Evolutionary conservation across 2,888 invertebrate genomes (phyloP).

Genomic region (Amitus sp.): DNA sequence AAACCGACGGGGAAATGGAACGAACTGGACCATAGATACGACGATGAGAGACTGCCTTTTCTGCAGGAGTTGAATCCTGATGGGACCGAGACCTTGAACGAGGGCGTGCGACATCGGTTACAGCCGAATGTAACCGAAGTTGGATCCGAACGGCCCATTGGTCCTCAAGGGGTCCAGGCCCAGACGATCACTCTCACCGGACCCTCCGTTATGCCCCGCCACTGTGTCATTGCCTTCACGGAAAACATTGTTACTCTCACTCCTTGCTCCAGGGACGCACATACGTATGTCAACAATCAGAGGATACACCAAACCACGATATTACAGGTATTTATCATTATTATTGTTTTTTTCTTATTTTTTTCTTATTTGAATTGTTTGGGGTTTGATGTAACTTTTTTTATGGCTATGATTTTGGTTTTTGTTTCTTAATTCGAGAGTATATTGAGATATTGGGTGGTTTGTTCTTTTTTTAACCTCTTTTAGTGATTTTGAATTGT

Average conservation of each 20-base stretch:
- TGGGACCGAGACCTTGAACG: constrained; percentile 67
- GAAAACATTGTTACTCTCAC: constrained; percentile 94
- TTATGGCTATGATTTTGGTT: too few relatives aligned
- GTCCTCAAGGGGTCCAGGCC: constrained; percentile 63
- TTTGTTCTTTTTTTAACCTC: too few relatives aligned
- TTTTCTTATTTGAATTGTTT: too few relatives aligned
- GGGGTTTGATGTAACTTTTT: too few relatives aligned
- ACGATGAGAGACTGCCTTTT: constrained; percentile 71
- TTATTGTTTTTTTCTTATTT: neutral
- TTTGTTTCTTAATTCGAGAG: too few relatives aligned
- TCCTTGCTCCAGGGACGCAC: constrained; percentile 91
- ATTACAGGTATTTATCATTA: constrained; percentile 73
- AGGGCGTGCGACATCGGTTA: constrained; percentile 67
- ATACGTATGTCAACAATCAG: constrained; percentile 94
- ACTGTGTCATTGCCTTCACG: constrained; percentile 92
- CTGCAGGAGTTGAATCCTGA: constrained; percentile 87
- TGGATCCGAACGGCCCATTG: constrained; percentile 81
- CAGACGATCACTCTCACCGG: constrained; percentile 81
- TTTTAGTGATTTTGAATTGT: too few relatives aligned
- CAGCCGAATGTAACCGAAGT: constrained; percentile 76
- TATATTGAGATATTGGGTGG: too few relatives aligned
- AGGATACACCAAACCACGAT: constrained; percentile 93
- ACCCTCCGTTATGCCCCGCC: constrained; percentile 91
- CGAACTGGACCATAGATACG: constrained; percentile 67
- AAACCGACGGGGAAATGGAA: constrained; percentile 72